Base-by-base conservation (phyloP, 2,113 vertebrate genomes). In the Apodemus sylvaticus region DNA sequence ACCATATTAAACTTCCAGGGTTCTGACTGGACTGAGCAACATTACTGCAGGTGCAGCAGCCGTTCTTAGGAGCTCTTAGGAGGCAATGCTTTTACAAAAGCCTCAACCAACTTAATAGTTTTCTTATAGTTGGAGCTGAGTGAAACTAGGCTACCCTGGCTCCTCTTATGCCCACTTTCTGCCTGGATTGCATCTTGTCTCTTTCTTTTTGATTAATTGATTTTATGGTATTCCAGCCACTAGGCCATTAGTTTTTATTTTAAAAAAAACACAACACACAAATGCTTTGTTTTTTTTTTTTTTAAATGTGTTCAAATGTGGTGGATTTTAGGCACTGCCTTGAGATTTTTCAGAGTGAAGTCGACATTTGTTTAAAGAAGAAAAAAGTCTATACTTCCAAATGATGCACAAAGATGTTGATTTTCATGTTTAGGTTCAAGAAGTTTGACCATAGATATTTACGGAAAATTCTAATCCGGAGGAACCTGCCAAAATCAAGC, bases 381-480 rank as follows among this genome's bases (percentile, higher is more conserved):
- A 11, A 82, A 68, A 90, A 94, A 6, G 78, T 12, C 19, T 29
- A 66, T 31, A 19, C 31, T 64, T 81, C 4, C 0, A 16, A 16
- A 66, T 60, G 13, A 79, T 0, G 0, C 8, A 66, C 12, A 88
- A 81, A 94, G 66, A 76, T 77, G 31, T 97, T 86, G 42, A 4
- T 88, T 70, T 97, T 66, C 74, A 3, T 94, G 93, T 97, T 93
- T 96, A 99, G 99, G 97, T 99, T 99, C 97, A 99, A 99, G 97
- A 99, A 99, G 97, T 99, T 99, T 97, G 99, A 99, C 98, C 99
- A 99, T 83, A 99, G 97, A 86, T 98, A 99, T 94, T 97, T 99
- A 96, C 98, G 99, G 94, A 99, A 98, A 98, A 99, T 99, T 96
- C 98, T 99, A 78, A 99, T 99, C 96, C 98, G 98, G 94, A 98